phyloP scores from a whole-genome alignment of 2,888 invertebrate genomes.

The Disparrhopalites patrizii region DNA sequence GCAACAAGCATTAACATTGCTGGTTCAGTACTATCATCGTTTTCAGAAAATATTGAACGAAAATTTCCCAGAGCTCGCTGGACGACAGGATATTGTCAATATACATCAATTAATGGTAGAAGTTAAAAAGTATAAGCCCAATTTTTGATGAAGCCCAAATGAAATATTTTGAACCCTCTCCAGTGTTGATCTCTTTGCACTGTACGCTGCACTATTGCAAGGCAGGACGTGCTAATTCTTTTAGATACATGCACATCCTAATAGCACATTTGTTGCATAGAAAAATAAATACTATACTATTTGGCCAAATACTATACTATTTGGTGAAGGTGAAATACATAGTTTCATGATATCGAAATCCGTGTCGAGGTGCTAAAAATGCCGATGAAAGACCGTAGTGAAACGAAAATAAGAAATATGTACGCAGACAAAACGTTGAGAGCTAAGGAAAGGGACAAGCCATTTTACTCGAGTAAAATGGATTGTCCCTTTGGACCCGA shows the following conservation, averaged over 20 bases:
- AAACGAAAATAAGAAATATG: too few relatives aligned
- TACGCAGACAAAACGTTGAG: too few relatives aligned
- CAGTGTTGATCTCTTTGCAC: not conserved
- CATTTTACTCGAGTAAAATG: too few relatives aligned
- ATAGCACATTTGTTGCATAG: not conserved
- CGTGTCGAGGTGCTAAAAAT: too few relatives aligned
- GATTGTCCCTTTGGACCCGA: too few relatives aligned
- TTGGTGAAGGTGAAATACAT: too few relatives aligned
- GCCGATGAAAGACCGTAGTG: too few relatives aligned
- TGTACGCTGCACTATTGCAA: too few relatives aligned
- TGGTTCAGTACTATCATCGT: slow-evolving; percentile 96
- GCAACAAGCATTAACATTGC: slow-evolving; percentile 88
- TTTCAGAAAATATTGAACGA: slow-evolving; percentile 91
- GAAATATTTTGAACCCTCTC: not conserved
- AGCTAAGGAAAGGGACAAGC: too few relatives aligned
- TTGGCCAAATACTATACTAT: too few relatives aligned
- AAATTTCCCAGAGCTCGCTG: slow-evolving; percentile 57
- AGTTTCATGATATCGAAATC: too few relatives aligned
- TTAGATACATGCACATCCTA: not conserved
- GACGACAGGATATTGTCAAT: slow-evolving; percentile 85
- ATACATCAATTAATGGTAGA: slow-evolving; percentile 99
- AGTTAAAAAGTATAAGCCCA: slow-evolving; percentile 97
- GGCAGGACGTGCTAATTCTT: not conserved
- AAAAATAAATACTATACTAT: not conserved
- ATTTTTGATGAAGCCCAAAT: slow-evolving; percentile 59